These are phyloP conservation scores for Seison nebaliae DNA, from an alignment of 1,140 invertebrate species.

Conservation along the genomic window DNA sequence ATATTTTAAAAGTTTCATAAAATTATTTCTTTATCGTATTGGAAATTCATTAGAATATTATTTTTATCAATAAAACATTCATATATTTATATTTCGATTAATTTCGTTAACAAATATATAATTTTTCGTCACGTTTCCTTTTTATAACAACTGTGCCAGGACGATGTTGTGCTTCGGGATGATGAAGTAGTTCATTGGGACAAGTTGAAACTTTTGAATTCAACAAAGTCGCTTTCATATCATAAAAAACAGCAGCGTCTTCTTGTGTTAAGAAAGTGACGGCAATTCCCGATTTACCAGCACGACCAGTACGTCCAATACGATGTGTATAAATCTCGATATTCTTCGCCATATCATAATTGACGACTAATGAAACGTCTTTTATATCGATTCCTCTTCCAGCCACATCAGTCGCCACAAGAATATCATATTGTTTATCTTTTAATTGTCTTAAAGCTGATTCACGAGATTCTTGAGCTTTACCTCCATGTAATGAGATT, in stretches of 20 bases:
- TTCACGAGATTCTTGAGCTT: conserved; percentile 96
- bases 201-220: conserved; percentile 71
- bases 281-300: conserved; percentile 79
- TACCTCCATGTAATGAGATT: conserved; percentile 40
- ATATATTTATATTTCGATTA: neutral
- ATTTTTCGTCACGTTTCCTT: conserved; percentile 56
- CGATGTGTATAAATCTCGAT: conserved; percentile 99
- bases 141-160: conserved; percentile 72
- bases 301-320: conserved; percentile 91
- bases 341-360: conserved; percentile 96
- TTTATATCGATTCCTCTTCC: conserved; percentile 99
- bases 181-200: conserved; percentile 81
- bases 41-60: no score
- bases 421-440: conserved; percentile 65
- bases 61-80: neutral
- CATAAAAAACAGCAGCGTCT: conserved; percentile 76
- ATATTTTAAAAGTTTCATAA: no score
- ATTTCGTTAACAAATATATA: conserved; percentile 24
- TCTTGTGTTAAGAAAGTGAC: conserved; percentile 89
- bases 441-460: conserved; percentile 85
- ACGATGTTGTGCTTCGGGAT: conserved; percentile 90
- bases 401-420: conserved; percentile 98
- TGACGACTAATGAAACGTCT: conserved; percentile 88
- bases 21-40: no score
- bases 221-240: conserved; percentile 68